A percentile compares a stretch with the other conserved stretches of the same genome.
These are phyloP conservation scores for Sternotherus odoratus DNA, from an alignment of 2,797 vertebrate genomes.

Conservation along the genomic window DNA sequence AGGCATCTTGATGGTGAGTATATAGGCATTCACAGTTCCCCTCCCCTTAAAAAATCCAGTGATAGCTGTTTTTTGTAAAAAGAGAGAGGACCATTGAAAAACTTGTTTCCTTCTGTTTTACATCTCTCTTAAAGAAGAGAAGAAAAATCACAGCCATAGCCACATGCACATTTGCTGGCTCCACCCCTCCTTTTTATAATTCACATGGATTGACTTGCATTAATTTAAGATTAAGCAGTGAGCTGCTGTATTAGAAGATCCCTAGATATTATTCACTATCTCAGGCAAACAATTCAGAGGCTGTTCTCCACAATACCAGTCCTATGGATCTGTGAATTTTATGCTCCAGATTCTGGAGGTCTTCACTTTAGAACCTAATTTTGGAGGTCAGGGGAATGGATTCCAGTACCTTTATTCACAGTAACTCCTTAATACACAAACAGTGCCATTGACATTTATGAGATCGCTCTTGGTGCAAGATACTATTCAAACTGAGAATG, in stretches of 20 bases:
- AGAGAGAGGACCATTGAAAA: neutral
- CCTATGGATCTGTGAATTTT: neutral
- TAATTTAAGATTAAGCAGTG: neutral
- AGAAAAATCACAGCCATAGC: neutral
- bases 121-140: neutral
- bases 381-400: neutral
- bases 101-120: neutral
- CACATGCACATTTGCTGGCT: neutral
- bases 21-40: neutral
- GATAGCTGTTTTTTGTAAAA: neutral
- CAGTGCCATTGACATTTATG: neutral
- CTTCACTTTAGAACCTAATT: neutral
- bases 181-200: neutral
- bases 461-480: neutral
- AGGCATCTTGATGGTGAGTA: neutral
- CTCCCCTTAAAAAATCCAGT: neutral
- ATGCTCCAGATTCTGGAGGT: neutral
- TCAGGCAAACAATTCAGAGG: neutral
- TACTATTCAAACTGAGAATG: neutral
- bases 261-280: neutral
- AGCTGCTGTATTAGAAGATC: neutral
- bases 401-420: neutral
- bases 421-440: neutral
- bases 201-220: neutral
- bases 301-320: neutral